A percentile compares a stretch with the other conserved stretches of the same genome.
Evolutionary conservation across 2,797 vertebrate species (phyloP).

Genomic region (Sparidentex hasta): DNA sequence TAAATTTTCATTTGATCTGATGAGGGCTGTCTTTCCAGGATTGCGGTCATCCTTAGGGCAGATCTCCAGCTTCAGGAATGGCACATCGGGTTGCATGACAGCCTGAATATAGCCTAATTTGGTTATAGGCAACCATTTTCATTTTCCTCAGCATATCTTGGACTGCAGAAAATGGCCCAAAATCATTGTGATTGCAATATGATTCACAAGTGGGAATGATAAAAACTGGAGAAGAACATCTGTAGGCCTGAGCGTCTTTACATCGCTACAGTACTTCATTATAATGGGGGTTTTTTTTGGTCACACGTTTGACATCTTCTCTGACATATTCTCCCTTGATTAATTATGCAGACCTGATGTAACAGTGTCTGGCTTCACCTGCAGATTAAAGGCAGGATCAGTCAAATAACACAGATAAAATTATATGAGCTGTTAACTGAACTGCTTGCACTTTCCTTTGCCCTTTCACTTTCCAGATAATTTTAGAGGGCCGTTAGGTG

Average conservation of each 20-base stretch:
- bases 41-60: slow-evolving; percentile 1
- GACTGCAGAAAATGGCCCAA: no score
- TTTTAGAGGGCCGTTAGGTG: background rate
- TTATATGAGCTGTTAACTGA: slow-evolving; percentile 13
- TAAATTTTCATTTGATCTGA: slow-evolving; percentile 3
- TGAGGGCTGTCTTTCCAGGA: background rate
- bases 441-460: slow-evolving; percentile 36
- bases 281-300: no score
- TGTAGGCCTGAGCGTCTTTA: no score
- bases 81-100: background rate
- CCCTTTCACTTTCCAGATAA: slow-evolving; percentile 1
- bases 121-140: background rate
- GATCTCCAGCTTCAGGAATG: slow-evolving; percentile 11
- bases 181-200: no score
- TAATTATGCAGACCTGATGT: background rate
- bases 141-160: no score
- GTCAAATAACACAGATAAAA: slow-evolving; percentile 15
- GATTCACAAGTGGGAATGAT: no score
- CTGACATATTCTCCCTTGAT: no score
- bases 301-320: no score
- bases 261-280: no score
- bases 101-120: slow-evolving; percentile 1
- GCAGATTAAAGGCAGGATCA: slow-evolving; percentile 2
- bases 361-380: slow-evolving; percentile 6
- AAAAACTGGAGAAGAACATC: no score